Conservation (phyloP, 2,888 invertebrate genomes). For the Dynastes maya region DNA sequence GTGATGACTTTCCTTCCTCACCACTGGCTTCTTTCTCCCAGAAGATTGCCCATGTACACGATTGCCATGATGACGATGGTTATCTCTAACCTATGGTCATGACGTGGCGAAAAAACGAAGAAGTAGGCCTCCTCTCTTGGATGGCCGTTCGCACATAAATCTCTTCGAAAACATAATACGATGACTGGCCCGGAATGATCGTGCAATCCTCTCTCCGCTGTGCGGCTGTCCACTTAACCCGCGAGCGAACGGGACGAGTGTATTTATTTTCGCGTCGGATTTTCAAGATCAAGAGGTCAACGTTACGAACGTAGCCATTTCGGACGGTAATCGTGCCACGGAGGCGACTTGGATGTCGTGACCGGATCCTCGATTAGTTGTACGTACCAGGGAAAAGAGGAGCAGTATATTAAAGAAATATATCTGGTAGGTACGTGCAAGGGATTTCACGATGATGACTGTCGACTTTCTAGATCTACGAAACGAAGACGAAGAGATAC, state of each 20-base stretch:
- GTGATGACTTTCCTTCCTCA: background rate
- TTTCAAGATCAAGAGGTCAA: constrained; percentile 42
- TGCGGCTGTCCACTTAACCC: constrained; percentile 14
- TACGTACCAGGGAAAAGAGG: background rate
- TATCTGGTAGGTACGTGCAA: too few relatives aligned
- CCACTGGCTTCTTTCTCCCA: background rate
- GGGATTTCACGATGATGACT: too few relatives aligned
- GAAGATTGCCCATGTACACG: background rate
- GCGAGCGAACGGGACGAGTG: constrained; percentile 22
- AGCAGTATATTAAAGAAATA: background rate
- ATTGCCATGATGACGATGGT: constrained; percentile 20
- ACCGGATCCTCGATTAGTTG: constrained; percentile 19
- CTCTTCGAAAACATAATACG: constrained; percentile 29
- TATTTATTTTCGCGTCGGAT: constrained; percentile 37
- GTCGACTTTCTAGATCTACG: too few relatives aligned
- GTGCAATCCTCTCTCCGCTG: background rate
- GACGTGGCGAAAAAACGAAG: constrained; percentile 27
- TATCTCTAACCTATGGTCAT: constrained; percentile 13
- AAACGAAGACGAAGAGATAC: too few relatives aligned
- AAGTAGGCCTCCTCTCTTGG: constrained; percentile 23
- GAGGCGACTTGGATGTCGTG: constrained; percentile 3
- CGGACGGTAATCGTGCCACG: constrained; percentile 9
- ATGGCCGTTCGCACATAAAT: constrained; percentile 33
- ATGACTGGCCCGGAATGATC: constrained; percentile 7
- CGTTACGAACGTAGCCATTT: constrained; percentile 15